Percentiles rank a stretch among this genome's conserved stretches.
phyloP scores from a whole-genome alignment of 2,888 invertebrate species.

The Stenodera caucasica region DNA sequence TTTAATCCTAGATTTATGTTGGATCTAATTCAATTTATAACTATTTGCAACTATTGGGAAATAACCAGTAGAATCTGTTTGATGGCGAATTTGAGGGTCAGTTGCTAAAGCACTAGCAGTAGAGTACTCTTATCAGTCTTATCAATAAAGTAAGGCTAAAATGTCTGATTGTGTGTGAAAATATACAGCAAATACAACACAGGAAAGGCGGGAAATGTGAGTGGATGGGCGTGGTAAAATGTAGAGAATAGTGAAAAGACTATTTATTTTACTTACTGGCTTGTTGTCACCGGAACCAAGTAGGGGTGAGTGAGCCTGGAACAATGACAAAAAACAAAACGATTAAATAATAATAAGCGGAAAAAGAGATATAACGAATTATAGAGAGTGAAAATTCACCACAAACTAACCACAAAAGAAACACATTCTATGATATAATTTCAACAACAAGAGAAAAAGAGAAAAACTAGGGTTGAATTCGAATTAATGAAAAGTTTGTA shows the following conservation, averaged over 20 bases:
- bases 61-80: no score
- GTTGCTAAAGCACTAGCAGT: no score
- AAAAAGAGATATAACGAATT: neutral
- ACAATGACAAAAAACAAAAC: conserved; percentile 52
- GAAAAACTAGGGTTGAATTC: no score
- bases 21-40: no score
- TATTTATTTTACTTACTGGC: conserved; percentile 58
- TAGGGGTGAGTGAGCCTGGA: conserved; percentile 71
- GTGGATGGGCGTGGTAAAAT: conserved; percentile 25
- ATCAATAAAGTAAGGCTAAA: no score
- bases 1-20: no score
- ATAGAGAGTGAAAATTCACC: neutral
- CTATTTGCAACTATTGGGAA: no score
- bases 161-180: neutral
- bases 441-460: no score
- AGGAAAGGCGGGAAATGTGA: conserved; percentile 29
- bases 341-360: neutral
- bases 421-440: neutral
- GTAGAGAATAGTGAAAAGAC: conserved; percentile 16
- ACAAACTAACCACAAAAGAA: neutral
- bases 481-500: no score
- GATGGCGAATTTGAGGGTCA: no score
- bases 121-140: no score
- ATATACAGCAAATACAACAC: conserved; percentile 9
- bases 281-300: conserved; percentile 63